These are phyloP conservation scores for Drosophila silvestris DNA, from an alignment of 2,888 invertebrate species.

Conservation along the genomic window DNA sequence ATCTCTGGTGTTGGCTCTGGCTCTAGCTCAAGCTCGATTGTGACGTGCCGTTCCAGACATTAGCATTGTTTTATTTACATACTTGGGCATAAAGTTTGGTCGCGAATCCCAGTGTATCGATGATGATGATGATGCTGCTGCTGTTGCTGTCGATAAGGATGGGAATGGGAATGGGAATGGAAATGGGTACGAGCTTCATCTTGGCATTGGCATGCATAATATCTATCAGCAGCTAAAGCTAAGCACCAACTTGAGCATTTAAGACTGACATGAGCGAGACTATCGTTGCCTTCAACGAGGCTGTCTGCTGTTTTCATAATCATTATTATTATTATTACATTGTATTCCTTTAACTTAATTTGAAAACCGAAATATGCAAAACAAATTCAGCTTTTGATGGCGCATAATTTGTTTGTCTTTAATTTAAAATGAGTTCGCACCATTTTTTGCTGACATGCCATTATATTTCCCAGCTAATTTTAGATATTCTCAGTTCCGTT, in stretches of 20 bases:
- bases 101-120: conserved; percentile 47
- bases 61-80: conserved; percentile 80
- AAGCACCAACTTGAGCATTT: conserved; percentile 60
- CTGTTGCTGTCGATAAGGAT: neutral
- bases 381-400: conserved; percentile 54
- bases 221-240: conserved; percentile 65
- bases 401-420: conserved; percentile 75
- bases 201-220: conserved; percentile 54
- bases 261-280: conserved; percentile 48
- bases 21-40: conserved; percentile 19
- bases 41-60: conserved; percentile 51
- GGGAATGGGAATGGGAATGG: neutral
- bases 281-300: conserved; percentile 1
- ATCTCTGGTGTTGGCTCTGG: conserved; percentile 21
- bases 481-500: neutral
- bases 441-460: conserved; percentile 7
- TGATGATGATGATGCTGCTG: conserved; percentile 20
- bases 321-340: conserved; percentile 50
- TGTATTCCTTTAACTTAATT: conserved; percentile 47
- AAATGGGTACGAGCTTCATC: neutral
- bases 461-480: neutral
- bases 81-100: conserved; percentile 60
- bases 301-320: conserved; percentile 38
- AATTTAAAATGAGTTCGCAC: conserved; percentile 67
- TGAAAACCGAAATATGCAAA: conserved; percentile 69